Conservation (phyloP, 2,797 vertebrate genomes). For the Parambassis ranga region DNA sequence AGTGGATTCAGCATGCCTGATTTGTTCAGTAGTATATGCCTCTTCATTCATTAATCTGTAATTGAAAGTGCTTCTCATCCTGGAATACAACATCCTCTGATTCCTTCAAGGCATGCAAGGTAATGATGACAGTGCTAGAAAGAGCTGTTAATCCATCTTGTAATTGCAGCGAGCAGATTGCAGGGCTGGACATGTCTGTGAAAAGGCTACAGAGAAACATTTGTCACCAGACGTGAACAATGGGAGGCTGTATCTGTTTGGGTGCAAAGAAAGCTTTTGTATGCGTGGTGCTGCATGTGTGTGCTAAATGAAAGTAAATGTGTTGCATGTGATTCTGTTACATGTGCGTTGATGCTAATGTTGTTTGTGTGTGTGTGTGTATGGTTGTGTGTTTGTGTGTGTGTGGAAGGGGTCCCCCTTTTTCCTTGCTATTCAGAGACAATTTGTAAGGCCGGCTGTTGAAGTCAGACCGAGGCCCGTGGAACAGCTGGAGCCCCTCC, state of each 20-base stretch:
- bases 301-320: slow-evolving; percentile 27
- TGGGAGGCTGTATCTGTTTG: slow-evolving; percentile 70
- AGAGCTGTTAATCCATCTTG: slow-evolving; percentile 77
- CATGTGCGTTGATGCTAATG: slow-evolving; percentile 47
- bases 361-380: slow-evolving; percentile 25
- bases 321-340: neutral
- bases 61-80: slow-evolving; percentile 67
- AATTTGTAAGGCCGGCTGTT: slow-evolving; percentile 99
- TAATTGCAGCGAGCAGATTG: slow-evolving; percentile 89
- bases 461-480: slow-evolving; percentile 94
- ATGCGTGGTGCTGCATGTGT: neutral
- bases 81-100: slow-evolving; percentile 52
- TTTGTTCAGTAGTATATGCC: slow-evolving; percentile 42
- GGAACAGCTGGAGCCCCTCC: slow-evolving; percentile 99
- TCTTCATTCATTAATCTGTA: slow-evolving; percentile 74
- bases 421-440: slow-evolving; percentile 95
- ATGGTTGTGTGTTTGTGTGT: slow-evolving; percentile 1
- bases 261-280: slow-evolving; percentile 22
- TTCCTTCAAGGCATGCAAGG: slow-evolving; percentile 68
- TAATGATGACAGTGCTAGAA: slow-evolving; percentile 67
- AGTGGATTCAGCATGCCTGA: slow-evolving; percentile 22
- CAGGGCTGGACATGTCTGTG: slow-evolving; percentile 88
- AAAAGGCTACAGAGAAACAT: slow-evolving; percentile 87
- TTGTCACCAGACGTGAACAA: slow-evolving; percentile 96
- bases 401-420: slow-evolving; percentile 75